phyloP scores from a whole-genome alignment of 35 echinoderm and acorn worm species.

The Chiridota heheva region DNA sequence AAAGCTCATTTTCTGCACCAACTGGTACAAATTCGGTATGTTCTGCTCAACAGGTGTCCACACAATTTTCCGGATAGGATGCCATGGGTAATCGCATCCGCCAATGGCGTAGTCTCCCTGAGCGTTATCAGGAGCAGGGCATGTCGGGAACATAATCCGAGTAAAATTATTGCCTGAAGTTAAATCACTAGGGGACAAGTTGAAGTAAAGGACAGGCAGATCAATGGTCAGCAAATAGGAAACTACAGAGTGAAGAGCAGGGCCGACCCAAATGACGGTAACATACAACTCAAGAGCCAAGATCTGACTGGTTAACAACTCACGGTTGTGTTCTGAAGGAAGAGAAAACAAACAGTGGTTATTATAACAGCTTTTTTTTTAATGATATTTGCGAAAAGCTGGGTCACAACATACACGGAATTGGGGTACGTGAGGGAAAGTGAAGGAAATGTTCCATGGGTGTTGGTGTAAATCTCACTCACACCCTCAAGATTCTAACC shows the following conservation, averaged over 20 bases:
- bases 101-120: constrained; percentile 15
- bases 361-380: background rate
- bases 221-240: background rate
- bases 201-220: constrained; percentile 43
- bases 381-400: background rate
- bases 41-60: constrained; percentile 19
- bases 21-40: background rate
- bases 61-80: constrained; percentile 10
- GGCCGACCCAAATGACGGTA: constrained; percentile 48
- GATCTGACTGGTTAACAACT: constrained; percentile 38
- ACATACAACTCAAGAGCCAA: constrained; percentile 22
- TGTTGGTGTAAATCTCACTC: background rate
- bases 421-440: background rate
- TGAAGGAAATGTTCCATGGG: background rate
- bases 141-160: constrained; percentile 39
- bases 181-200: constrained; percentile 3
- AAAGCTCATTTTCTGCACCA: constrained; percentile 27
- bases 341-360: background rate
- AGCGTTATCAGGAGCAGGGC: background rate
- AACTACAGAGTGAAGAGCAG: background rate
- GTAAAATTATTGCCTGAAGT: background rate
- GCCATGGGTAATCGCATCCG: constrained; percentile 31
- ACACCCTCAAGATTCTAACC: background rate
- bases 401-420: background rate
- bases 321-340: constrained; percentile 25